phyloP scores from a whole-genome alignment of 2,113 vertebrate species.

The Dicaeum eximium region DNA sequence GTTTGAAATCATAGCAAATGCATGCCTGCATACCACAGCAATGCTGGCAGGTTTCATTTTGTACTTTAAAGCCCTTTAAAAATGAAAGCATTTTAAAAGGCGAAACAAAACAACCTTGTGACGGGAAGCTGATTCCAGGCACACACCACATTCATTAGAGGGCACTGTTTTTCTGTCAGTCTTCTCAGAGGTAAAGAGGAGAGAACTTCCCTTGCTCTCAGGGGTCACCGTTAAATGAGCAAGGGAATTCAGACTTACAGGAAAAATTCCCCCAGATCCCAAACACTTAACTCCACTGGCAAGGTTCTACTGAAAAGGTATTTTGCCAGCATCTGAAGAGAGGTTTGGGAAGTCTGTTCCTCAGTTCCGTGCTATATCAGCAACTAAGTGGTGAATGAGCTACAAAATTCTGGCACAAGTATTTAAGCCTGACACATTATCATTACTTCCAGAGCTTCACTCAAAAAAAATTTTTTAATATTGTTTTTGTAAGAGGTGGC shows the following conservation, averaged over 20 bases:
- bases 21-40: neutral
- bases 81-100: neutral
- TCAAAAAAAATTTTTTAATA: neutral
- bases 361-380: neutral
- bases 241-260: neutral
- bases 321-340: neutral
- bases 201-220: neutral
- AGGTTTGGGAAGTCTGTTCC: neutral
- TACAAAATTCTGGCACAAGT: neutral
- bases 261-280: neutral
- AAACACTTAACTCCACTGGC: neutral
- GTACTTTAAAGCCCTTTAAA: neutral
- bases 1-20: neutral
- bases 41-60: neutral
- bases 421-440: neutral
- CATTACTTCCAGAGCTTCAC: neutral
- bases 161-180: conserved; percentile 59
- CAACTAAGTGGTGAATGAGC: neutral
- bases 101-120: neutral
- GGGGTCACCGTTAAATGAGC: neutral
- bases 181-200: neutral
- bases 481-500: neutral
- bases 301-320: neutral
- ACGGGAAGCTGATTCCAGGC: neutral
- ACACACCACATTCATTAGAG: conserved; percentile 51